A percentile compares a stretch with the other conserved stretches of the same genome.
phyloP scores from a whole-genome alignment of 2,113 vertebrate species.

The Channa maculata region DNA sequence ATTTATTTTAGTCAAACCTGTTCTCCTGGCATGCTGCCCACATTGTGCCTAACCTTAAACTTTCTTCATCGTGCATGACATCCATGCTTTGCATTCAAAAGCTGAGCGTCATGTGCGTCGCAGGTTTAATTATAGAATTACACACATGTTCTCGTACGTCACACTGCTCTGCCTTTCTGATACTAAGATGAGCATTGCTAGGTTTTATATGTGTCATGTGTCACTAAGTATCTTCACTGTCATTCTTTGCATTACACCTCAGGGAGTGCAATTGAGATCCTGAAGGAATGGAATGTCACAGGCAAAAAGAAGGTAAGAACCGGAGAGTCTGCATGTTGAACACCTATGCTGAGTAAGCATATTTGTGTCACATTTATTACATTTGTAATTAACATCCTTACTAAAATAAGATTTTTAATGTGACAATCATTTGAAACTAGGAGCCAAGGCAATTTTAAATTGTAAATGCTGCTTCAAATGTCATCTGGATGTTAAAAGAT shows the following conservation, averaged over 20 bases:
- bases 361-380: background rate
- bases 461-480: background rate
- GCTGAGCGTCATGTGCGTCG: slow-evolving; percentile 23
- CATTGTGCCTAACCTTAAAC: background rate
- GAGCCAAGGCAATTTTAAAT: background rate
- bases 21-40: background rate
- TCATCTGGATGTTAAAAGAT: no score
- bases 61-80: background rate
- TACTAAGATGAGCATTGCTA: background rate
- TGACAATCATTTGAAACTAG: background rate
- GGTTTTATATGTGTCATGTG: background rate
- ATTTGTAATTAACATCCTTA: background rate
- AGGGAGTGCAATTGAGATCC: slow-evolving; percentile 93
- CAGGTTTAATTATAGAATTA: slow-evolving; percentile 55
- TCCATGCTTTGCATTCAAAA: slow-evolving; percentile 24
- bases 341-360: slow-evolving; percentile 1
- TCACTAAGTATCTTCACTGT: background rate
- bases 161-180: slow-evolving; percentile 51
- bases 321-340: no score
- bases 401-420: background rate
- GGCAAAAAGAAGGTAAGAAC: slow-evolving; percentile 94
- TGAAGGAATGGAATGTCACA: slow-evolving; percentile 96
- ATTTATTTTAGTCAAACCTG: background rate
- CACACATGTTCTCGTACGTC: slow-evolving; percentile 28
- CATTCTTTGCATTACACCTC: slow-evolving; percentile 28